Base-by-base conservation (phyloP, 2,113 vertebrate genomes). In the Bos taurus region DNA sequence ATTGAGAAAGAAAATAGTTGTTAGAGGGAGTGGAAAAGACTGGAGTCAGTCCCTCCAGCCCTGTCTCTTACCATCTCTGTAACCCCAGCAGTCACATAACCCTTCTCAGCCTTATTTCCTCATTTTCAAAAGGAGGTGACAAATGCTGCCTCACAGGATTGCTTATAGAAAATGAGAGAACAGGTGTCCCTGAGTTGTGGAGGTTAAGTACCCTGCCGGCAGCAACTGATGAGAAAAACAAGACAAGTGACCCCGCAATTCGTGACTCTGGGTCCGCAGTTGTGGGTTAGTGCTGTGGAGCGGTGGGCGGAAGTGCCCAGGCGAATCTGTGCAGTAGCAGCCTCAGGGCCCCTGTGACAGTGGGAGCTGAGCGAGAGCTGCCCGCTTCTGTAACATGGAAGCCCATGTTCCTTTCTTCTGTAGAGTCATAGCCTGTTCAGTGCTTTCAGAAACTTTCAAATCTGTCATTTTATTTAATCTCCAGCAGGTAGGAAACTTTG, bases 161-260 rank as follows among this genome's bases (percentile, higher is more conserved):
- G 40, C 86, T 60, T 8, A 33, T 67, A 8, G 16, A 15, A 14
- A 12, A 10, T 1, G 83, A 52, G 40, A 88, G 60, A 17, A 14
- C 11, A 0, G 0, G 1, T 30, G 17, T 14, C 3, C 2, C 7
- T 3, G 48, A 85, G 7, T 50, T 3, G 0, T 28, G 62, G 88
- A 78, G 80, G 80, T 30, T 46, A n/a, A 52, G 88, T 46, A 0
- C 25, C 7, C 1, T 12, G 15, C 74, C 15, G 7, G 81, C 3
- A 1, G 26, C 57, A 11, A 5, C 3, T 40, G 30, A 21, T 56
- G 84, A 59, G 25, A 83, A 62, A 62, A 62, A 50, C 21, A 54
- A 50, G 71, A 23, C 57, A 40, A 7, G 19, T 7, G 6, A 64
- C 28, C 56, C 40, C 25, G 43, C n/a, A 77, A 4, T 26, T 56